phyloP scores from a whole-genome alignment of 2,113 vertebrate species.

The Dascyllus trimaculatus region DNA sequence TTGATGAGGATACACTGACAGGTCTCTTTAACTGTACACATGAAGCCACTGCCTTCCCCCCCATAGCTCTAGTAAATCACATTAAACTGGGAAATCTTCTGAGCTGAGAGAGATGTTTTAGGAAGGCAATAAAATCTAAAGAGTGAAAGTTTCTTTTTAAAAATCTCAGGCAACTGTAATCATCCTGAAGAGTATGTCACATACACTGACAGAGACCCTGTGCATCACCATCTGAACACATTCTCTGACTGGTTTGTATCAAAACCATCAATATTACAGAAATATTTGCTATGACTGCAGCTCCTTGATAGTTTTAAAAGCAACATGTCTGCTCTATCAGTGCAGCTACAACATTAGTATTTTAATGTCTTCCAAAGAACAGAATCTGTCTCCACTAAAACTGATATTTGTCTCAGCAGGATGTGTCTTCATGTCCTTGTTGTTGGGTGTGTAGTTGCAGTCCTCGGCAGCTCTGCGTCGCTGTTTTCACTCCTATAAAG shows the following conservation, averaged over 20 bases:
- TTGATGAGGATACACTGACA: too few species aligned
- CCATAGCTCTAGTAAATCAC: too few species aligned
- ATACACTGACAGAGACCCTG: not conserved
- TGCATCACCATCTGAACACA: not conserved
- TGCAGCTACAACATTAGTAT: too few species aligned
- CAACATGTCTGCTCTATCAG: too few species aligned
- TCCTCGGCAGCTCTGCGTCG: not conserved
- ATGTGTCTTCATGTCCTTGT: not conserved
- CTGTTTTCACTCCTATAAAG: slow-evolving; percentile 23
- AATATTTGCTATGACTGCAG: too few species aligned
- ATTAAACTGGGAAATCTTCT: not conserved
- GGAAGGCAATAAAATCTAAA: not conserved
- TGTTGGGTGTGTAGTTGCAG: slow-evolving; percentile 10
- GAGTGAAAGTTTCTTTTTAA: not conserved
- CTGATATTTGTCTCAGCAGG: too few species aligned
- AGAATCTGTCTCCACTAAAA: too few species aligned
- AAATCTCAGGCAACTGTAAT: not conserved
- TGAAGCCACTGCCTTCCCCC: not conserved
- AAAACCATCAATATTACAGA: too few species aligned
- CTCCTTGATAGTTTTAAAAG: too few species aligned
- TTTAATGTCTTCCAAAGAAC: too few species aligned
- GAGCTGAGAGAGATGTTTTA: not conserved
- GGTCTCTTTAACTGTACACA: not conserved
- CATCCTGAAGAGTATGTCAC: not conserved
- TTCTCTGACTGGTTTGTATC: too few species aligned